Base-by-base conservation (phyloP, 2,888 invertebrate genomes). In the Kryphioiulus occultus region DNA sequence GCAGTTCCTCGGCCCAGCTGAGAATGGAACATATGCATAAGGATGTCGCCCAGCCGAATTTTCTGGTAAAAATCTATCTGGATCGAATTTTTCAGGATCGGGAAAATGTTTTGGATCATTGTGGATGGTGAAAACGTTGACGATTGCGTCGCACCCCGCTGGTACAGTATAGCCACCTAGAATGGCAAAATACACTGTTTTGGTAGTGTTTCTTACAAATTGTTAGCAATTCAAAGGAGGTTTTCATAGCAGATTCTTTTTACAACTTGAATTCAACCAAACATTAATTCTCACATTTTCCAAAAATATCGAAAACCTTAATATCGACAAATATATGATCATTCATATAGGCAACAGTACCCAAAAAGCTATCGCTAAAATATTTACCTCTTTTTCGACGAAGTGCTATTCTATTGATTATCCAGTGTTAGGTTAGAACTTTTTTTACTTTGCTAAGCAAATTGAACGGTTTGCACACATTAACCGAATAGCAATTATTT, bases 61-160 rank as follows among this genome's bases (percentile, higher is more conserved):
- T 90, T 95, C 94, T 0, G 96, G 95, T 89, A 94, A 91, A 91
- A 96, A 96, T 89, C 96, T 92, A 86, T 97, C 96, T 1, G 97
- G 97, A 92, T 97, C 94, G 91, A 96, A 97, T 89, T 93, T 93
- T 82, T 94, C 93, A 0, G 96, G 95, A 89, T 95, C 93, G 0
- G 94, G 93, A 92, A 94, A 96, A 86, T 94, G 92, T 22, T 94
- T 92, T 0, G 94, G 93, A 90, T 95, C 93, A 7, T 94, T 93
- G 91, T 96, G 95, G 9, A 95, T 26, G 90, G 95, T 94, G 90
- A 92, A 94, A 22, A 95, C 94, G 78, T 93, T 93, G 86, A 96
- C 91, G 89, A 93, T 91, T 7, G 95, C 93, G 0, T 95, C 95
- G 3, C 94, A 92, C 22, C 95, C 95, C 19, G 94, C 93, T 30